Evolutionary conservation across 1,140 invertebrate species (phyloP).

Genomic region (Ericerus pela): DNA sequence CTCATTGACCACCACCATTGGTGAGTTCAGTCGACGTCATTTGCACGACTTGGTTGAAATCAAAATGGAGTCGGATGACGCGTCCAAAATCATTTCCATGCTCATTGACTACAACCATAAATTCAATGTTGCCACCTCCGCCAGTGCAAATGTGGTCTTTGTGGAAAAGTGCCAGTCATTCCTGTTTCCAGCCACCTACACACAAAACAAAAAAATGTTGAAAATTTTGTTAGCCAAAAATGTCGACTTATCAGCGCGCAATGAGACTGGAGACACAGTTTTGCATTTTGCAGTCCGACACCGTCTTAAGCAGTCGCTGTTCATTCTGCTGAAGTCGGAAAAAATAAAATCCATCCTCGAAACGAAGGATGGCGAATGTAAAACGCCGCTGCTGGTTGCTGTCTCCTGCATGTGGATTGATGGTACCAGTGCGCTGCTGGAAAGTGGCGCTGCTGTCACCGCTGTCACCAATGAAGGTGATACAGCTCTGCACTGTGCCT

Average conservation of each 20-base stretch:
- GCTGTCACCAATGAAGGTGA: slow-evolving; percentile 42
- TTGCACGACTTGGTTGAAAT: neutral
- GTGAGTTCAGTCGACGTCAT: too few relatives aligned
- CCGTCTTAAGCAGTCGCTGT: slow-evolving; percentile 31
- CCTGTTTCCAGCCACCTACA: slow-evolving; percentile 18
- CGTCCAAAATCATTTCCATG: neutral
- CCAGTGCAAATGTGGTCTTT: too few relatives aligned
- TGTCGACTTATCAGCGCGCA: slow-evolving; percentile 31
- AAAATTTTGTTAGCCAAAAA: slow-evolving; percentile 30
- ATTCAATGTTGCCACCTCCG: neutral
- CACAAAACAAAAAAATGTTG: slow-evolving; percentile 26
- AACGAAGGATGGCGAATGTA: slow-evolving; percentile 44
- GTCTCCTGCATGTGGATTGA: slow-evolving; percentile 41
- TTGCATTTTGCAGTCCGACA: slow-evolving; percentile 40
- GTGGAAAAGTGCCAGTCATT: neutral
- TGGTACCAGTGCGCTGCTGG: slow-evolving; percentile 44
- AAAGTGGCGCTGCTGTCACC: slow-evolving; percentile 51
- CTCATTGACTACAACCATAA: neutral
- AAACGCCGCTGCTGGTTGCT: slow-evolving; percentile 65
- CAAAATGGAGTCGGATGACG: neutral
- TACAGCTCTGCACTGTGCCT: slow-evolving; percentile 40
- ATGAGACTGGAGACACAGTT: slow-evolving; percentile 40
- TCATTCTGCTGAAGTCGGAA: slow-evolving; percentile 32
- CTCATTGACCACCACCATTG: too few relatives aligned
- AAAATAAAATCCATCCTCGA: slow-evolving; percentile 24